Evolutionary conservation across 2,113 vertebrate genomes (phyloP).

Genomic region (Ceyx margarethae): DNA sequence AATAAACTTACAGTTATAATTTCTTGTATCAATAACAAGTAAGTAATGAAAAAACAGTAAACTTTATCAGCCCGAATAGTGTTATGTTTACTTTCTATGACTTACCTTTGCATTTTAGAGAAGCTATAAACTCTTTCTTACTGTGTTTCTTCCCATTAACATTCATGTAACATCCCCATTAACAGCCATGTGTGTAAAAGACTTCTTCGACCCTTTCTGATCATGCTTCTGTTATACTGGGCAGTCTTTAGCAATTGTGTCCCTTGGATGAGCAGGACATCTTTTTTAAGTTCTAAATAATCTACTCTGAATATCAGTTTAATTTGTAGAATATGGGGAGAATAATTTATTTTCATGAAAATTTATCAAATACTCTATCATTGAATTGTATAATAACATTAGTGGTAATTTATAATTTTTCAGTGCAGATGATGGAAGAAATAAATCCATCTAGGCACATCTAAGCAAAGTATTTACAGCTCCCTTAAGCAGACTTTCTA

Average conservation of each 20-base stretch:
- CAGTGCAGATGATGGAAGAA: slow-evolving; percentile 19
- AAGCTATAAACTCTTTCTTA: not conserved
- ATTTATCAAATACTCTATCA: not conserved
- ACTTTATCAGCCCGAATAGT: not conserved
- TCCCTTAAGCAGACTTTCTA: slow-evolving; percentile 24
- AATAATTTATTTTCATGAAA: slow-evolving; percentile 28
- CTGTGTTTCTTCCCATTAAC: not conserved
- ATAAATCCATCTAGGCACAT: slow-evolving; percentile 48
- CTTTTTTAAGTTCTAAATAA: not conserved
- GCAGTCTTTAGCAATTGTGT: not conserved
- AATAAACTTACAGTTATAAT: not conserved
- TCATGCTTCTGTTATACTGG: not conserved
- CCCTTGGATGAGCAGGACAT: not conserved
- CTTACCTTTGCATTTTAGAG: not conserved
- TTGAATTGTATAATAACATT: slow-evolving; percentile 30
- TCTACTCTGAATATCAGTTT: not conserved
- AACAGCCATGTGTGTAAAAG: not conserved
- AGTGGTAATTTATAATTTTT: slow-evolving; percentile 35
- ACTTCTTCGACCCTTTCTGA: not conserved
- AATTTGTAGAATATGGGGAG: not conserved
- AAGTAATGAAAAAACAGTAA: not conserved
- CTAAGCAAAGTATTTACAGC: slow-evolving; percentile 27
- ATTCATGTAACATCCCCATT: not conserved
- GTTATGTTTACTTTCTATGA: not conserved
- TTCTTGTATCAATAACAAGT: not conserved